phyloP scores from a whole-genome alignment of 1,140 invertebrate genomes.

The Rhizoglyphus robini region DNA sequence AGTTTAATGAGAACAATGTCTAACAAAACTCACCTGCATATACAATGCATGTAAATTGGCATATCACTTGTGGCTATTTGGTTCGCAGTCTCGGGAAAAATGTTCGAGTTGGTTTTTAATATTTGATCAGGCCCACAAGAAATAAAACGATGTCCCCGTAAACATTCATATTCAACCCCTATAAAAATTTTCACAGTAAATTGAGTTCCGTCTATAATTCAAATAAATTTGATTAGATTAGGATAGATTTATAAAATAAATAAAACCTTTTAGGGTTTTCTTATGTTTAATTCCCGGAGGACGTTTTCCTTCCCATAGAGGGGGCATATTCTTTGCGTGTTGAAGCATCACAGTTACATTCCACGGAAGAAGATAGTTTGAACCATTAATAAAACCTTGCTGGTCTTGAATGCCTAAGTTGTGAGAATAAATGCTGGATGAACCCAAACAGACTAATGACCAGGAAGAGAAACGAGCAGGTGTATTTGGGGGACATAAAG shows the following conservation, averaged over 20 bases:
- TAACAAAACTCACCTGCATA: conserved; percentile 50
- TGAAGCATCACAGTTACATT: conserved; percentile 61
- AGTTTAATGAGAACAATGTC: not conserved
- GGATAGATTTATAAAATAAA: conserved; percentile 30
- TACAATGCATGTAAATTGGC: conserved; percentile 76
- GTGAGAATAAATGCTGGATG: conserved; percentile 78
- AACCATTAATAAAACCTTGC: conserved; percentile 67
- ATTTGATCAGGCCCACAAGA: conserved; percentile 73
- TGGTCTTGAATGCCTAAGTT: conserved; percentile 50
- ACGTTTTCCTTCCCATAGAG: conserved; percentile 32
- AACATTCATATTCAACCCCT: conserved; percentile 93
- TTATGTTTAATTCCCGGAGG: conserved; percentile 27
- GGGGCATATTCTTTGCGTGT: conserved; percentile 26
- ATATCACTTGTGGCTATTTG: conserved; percentile 70
- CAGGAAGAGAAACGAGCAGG: conserved; percentile 83
- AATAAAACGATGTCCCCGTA: conserved; percentile 86
- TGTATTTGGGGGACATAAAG: conserved; percentile 54
- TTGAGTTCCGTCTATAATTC: conserved; percentile 37
- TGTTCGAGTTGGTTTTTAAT: conserved; percentile 39
- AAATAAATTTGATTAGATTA: conserved; percentile 52
- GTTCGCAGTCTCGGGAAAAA: conserved; percentile 55
- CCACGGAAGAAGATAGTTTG: conserved; percentile 87
- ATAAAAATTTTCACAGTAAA: conserved; percentile 86
- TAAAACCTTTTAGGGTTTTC: conserved; percentile 27
- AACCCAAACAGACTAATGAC: conserved; percentile 75